phyloP scores from a whole-genome alignment of 2,888 invertebrate genomes.

The Herminia tarsipennalis region DNA sequence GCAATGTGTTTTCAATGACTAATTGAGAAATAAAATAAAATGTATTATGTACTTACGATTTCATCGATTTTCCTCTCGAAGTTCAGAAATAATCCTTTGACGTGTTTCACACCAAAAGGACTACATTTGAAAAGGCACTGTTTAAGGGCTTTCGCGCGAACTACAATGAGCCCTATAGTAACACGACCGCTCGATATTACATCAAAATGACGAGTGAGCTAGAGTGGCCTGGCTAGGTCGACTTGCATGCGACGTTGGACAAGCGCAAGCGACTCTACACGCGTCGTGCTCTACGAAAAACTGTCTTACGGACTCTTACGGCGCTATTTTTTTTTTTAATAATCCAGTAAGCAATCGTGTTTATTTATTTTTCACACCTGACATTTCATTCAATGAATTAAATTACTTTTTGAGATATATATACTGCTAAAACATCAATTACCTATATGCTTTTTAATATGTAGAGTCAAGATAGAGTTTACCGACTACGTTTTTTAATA shows the following conservation, averaged over 20 bases:
- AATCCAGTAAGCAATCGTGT: background rate
- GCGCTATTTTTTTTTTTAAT: background rate
- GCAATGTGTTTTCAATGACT: slow-evolving; percentile 56
- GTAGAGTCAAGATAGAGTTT: too few species aligned
- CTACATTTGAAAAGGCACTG: slow-evolving; percentile 84
- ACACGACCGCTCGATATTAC: slow-evolving; percentile 80
- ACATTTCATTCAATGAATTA: too few species aligned
- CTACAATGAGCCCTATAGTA: slow-evolving; percentile 81
- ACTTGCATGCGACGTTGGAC: slow-evolving; percentile 20
- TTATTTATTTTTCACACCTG: too few species aligned
- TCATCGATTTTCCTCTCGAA: slow-evolving; percentile 81
- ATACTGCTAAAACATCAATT: too few species aligned
- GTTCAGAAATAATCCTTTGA: slow-evolving; percentile 67
- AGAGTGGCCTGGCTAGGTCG: slow-evolving; percentile 21
- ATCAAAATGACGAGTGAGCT: slow-evolving; percentile 72
- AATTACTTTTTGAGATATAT: too few species aligned
- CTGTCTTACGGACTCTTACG: background rate
- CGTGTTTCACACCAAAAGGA: slow-evolving; percentile 71
- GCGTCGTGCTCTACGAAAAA: background rate
- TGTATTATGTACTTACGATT: slow-evolving; percentile 68
- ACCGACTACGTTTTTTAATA: too few species aligned
- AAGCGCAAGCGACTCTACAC: slow-evolving; percentile 34
- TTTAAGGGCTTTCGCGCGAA: slow-evolving; percentile 80
- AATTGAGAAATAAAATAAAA: slow-evolving; percentile 20
- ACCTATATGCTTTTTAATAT: too few species aligned